These are phyloP conservation scores for Pelecanoides urinatrix DNA, from an alignment of 2,113 vertebrate species.

Conservation along the genomic window DNA sequence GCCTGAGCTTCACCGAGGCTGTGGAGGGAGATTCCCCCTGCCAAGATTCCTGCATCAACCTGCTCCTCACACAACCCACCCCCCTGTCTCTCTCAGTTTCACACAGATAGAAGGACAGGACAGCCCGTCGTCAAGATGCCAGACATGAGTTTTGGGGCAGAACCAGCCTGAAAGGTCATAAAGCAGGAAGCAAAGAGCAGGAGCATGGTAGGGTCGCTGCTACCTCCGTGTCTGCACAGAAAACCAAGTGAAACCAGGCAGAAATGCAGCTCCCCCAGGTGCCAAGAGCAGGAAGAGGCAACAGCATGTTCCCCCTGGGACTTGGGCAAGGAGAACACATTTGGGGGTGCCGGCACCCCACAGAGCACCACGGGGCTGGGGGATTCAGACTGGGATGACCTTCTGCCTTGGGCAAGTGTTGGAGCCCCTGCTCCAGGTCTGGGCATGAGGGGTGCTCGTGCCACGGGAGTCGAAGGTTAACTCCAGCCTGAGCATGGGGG, in stretches of 20 bases:
- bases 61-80: background rate
- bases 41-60: background rate
- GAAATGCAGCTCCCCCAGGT: background rate
- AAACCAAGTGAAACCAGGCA: background rate
- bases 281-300: background rate
- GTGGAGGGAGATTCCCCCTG: background rate
- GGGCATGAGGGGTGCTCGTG: background rate
- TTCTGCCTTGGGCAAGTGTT: background rate
- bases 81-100: background rate
- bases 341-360: background rate
- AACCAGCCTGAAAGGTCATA: conserved; percentile 9
- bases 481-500: background rate
- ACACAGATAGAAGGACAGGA: background rate
- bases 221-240: background rate
- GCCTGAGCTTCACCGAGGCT: background rate
- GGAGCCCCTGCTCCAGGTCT: background rate
- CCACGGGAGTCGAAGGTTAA: background rate
- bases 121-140: background rate
- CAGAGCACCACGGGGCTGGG: background rate
- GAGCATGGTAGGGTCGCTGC: background rate
- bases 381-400: background rate
- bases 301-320: background rate
- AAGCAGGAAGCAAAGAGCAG: conserved; percentile 37
- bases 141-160: background rate
- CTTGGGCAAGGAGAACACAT: background rate